Conservation (phyloP, 2,888 invertebrate genomes). For the Hydrotaea cyrtoneurina region DNA sequence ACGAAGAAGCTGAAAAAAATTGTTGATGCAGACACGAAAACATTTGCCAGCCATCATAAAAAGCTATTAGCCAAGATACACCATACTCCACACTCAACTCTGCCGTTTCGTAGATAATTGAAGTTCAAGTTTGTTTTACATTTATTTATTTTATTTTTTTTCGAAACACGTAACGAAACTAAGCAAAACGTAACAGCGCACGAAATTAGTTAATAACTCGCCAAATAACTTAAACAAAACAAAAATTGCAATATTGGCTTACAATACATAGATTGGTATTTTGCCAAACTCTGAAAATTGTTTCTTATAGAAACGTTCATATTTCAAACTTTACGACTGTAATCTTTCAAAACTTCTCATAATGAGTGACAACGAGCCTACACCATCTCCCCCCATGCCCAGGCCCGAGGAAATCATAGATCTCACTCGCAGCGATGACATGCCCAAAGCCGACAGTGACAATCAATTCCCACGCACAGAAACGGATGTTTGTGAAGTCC, state of each 20-base stretch:
- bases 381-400: slow-evolving; percentile 22
- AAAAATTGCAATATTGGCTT: slow-evolving; percentile 48
- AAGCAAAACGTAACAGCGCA: slow-evolving; percentile 25
- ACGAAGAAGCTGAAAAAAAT: not conserved
- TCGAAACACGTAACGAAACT: not conserved
- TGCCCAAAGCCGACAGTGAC: not conserved
- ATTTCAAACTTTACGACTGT: slow-evolving; percentile 1
- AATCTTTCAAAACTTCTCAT: too few species aligned
- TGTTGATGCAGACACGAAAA: slow-evolving; percentile 11
- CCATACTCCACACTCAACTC: not conserved
- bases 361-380: slow-evolving; percentile 57
- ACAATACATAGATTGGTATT: slow-evolving; percentile 16
- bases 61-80: slow-evolving; percentile 48
- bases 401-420: slow-evolving; percentile 57
- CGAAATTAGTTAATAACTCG: slow-evolving; percentile 36
- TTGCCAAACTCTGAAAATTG: slow-evolving; percentile 27
- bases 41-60: slow-evolving; percentile 63
- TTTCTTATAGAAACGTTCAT: slow-evolving; percentile 65
- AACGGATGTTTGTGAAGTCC: slow-evolving; percentile 68
- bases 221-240: slow-evolving; percentile 5
- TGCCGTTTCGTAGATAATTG: slow-evolving; percentile 45
- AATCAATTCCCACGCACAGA: not conserved
- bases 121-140: slow-evolving; percentile 62
- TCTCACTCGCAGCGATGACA: not conserved
- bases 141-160: too few species aligned